Conservation (phyloP, 2,797 vertebrate species). For the Stomatorhinus walkeri region DNA sequence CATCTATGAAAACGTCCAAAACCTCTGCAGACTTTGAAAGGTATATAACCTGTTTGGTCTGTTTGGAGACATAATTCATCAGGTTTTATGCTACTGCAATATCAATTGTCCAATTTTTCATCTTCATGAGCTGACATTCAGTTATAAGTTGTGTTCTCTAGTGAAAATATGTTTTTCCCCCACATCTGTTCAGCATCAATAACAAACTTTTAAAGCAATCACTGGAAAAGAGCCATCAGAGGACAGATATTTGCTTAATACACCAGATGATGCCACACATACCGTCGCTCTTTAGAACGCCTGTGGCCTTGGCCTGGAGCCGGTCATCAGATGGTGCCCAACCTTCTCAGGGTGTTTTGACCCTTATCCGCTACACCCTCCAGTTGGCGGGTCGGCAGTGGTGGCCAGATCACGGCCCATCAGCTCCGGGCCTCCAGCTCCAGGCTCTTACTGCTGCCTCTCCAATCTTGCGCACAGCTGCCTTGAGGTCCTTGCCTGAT, state of each 20-base stretch:
- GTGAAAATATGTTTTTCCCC: background rate
- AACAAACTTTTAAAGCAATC: background rate
- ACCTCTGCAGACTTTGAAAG: background rate
- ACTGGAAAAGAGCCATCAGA: background rate
- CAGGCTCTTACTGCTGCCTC: background rate
- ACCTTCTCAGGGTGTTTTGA: background rate
- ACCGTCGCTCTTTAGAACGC: background rate
- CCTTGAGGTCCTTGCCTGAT: too few relatives aligned
- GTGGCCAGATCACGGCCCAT: background rate
- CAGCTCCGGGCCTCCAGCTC: background rate
- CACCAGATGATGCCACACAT: too few relatives aligned
- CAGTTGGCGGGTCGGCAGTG: background rate
- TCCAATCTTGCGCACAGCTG: background rate
- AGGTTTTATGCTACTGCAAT: background rate
- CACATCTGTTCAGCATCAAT: background rate
- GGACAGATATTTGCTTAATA: background rate
- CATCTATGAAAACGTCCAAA: background rate
- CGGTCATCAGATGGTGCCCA: background rate
- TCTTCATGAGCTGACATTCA: background rate
- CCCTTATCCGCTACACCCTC: background rate
- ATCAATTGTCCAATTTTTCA: background rate
- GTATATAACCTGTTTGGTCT: background rate
- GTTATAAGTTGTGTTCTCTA: background rate
- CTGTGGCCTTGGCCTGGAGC: background rate
- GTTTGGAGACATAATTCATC: background rate